Base-by-base conservation (phyloP, 2,888 invertebrate species). In the Scelioninae gen. 2 region DNA sequence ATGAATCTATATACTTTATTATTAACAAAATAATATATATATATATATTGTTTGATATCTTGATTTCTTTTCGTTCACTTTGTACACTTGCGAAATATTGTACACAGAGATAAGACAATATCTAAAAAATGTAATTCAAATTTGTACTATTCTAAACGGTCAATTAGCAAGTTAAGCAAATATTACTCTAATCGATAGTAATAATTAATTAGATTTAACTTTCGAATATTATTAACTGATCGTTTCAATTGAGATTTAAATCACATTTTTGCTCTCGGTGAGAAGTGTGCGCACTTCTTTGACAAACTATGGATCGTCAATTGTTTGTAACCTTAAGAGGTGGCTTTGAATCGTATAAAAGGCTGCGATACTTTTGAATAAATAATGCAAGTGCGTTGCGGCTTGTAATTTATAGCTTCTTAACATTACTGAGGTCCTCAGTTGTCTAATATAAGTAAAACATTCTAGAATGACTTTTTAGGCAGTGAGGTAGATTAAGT, bases 401-500 rank as follows among this genome's bases (percentile, higher is more conserved):
- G 33, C 55, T 52, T 18, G n/a, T 46, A 57, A 10, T 28, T 22
- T 48, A n/a, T 52, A 57, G 41, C 33, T 64, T 53, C 39, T 50
- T 60, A 53, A 53, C 43, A 22, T 68, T 41, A 61, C 53, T 58
- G 74, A 67, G 75, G 65, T 74, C 50, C 57, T 61, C 48, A 69
- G 74, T 72, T 73, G 65, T 75, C 72, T 43, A 52, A 58, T 58
- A 58, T 57, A 75, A 76, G 35, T 77, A 64, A 41, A 73, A 60
- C 61, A 41, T 60, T 71, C 68, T 75, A 67, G 58, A 72, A 65
- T 64, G 55, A 63, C 65, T 74, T 75, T 52, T 75, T 64, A 65
- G 60, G 55, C 70, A 77, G 75, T 63, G 74, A 76, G 75, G 73
- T 77, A 77, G 79, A 76, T 73, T n/a, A 67, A 72, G 67, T 85